Conservation (phyloP, 2,797 vertebrate genomes). For the Falco concolor region DNA sequence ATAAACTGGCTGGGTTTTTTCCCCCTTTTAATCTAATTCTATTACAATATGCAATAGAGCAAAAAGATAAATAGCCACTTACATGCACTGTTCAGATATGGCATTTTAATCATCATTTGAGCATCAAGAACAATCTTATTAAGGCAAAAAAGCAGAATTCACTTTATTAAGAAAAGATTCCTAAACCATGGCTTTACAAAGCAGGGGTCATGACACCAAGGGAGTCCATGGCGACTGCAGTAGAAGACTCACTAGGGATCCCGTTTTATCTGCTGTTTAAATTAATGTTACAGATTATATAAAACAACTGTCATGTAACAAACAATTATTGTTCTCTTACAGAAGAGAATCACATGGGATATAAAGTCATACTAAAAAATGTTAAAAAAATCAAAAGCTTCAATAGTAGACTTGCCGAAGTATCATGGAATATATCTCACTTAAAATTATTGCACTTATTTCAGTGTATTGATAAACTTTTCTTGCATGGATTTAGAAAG, state of each 20-base stretch:
- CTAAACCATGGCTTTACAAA: background rate
- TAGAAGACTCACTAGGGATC: background rate
- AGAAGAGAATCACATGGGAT: background rate
- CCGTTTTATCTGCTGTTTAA: background rate
- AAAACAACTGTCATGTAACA: background rate
- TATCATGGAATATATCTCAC: background rate
- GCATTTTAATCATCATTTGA: background rate
- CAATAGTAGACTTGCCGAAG: background rate
- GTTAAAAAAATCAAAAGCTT: background rate
- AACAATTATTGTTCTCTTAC: background rate
- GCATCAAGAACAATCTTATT: background rate
- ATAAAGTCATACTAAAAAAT: background rate
- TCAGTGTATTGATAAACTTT: background rate
- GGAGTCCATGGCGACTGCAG: background rate
- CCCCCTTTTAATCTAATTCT: background rate
- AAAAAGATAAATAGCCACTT: background rate
- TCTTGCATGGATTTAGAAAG: background rate
- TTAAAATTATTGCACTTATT: background rate
- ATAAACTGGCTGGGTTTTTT: background rate
- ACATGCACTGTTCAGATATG: background rate
- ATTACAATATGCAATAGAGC: background rate
- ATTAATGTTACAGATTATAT: background rate
- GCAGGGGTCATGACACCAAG: accelerated
- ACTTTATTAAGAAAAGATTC: background rate
- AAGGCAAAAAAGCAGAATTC: accelerated